phyloP scores from a whole-genome alignment of 1,140 invertebrate species.

The Himalopsyche phryganea region DNA sequence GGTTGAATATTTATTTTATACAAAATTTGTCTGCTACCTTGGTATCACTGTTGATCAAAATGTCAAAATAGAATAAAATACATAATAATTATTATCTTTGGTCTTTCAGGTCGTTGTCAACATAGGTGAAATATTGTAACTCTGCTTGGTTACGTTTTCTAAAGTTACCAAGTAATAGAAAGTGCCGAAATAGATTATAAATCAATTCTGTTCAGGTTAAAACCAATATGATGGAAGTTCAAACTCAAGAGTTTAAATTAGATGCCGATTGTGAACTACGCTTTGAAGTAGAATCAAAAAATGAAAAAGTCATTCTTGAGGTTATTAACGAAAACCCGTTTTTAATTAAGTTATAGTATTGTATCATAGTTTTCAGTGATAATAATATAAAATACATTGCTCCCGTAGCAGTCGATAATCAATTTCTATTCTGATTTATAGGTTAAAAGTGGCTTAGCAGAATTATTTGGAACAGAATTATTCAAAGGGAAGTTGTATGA shows the following conservation, averaged over 20 bases:
- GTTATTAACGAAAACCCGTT: constrained; percentile 46
- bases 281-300: constrained; percentile 89
- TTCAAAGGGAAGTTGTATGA: constrained; percentile 90
- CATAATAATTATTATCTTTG: too few relatives aligned
- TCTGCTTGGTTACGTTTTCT: too few relatives aligned
- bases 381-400: neutral
- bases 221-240: constrained; percentile 47
- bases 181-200: too few relatives aligned
- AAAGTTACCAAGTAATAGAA: too few relatives aligned
- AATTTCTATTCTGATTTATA: constrained; percentile 42
- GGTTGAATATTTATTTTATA: too few relatives aligned
- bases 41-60: too few relatives aligned
- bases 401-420: neutral
- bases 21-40: too few relatives aligned
- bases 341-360: neutral
- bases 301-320: constrained; percentile 79
- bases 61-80: too few relatives aligned
- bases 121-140: too few relatives aligned
- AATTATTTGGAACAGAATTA: constrained; percentile 96
- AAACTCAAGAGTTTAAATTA: constrained; percentile 76
- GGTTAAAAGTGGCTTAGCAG: constrained; percentile 83
- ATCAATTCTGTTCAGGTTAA: neutral
- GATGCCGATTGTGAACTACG: constrained; percentile 84
- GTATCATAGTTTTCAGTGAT: neutral
- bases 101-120: too few relatives aligned